Conservation (phyloP, 2,888 invertebrate genomes). For the Dryobota labecula region DNA sequence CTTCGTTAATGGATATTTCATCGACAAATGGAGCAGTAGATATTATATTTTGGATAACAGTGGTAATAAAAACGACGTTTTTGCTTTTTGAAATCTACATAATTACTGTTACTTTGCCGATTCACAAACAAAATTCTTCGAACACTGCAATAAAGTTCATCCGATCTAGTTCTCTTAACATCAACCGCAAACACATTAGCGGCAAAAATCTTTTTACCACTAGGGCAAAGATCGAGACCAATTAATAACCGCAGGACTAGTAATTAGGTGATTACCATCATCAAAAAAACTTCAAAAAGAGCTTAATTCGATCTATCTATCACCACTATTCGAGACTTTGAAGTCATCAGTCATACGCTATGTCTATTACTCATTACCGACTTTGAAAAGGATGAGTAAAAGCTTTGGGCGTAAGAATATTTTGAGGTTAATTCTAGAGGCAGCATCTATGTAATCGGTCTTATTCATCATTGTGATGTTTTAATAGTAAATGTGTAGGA, state of each 20-base stretch:
- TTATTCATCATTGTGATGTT: slow-evolving; percentile 67
- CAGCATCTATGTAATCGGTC: slow-evolving; percentile 60
- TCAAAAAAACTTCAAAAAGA: slow-evolving; percentile 48
- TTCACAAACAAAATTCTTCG: background rate
- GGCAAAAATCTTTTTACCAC: slow-evolving; percentile 32
- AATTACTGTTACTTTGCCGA: background rate
- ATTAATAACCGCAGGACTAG: slow-evolving; percentile 48
- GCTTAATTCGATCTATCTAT: slow-evolving; percentile 64
- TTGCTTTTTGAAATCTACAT: background rate
- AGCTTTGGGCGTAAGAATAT: slow-evolving; percentile 62
- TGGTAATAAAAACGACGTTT: background rate
- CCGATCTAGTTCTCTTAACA: slow-evolving; percentile 5
- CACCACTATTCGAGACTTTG: slow-evolving; percentile 54
- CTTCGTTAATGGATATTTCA: background rate
- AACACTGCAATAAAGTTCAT: background rate
- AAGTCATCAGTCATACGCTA: slow-evolving; percentile 61
- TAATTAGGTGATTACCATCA: slow-evolving; percentile 52
- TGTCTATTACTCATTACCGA: slow-evolving; percentile 57
- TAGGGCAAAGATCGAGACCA: slow-evolving; percentile 41
- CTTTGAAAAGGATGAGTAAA: slow-evolving; percentile 55
- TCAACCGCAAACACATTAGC: slow-evolving; percentile 41
- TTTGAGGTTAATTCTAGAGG: slow-evolving; percentile 63
- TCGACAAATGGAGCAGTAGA: background rate
- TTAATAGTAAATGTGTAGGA: slow-evolving; percentile 60
- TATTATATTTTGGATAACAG: background rate